Evolutionary conservation across 2,113 vertebrate genomes (phyloP).

Genomic region (Eulemur macaco): DNA sequence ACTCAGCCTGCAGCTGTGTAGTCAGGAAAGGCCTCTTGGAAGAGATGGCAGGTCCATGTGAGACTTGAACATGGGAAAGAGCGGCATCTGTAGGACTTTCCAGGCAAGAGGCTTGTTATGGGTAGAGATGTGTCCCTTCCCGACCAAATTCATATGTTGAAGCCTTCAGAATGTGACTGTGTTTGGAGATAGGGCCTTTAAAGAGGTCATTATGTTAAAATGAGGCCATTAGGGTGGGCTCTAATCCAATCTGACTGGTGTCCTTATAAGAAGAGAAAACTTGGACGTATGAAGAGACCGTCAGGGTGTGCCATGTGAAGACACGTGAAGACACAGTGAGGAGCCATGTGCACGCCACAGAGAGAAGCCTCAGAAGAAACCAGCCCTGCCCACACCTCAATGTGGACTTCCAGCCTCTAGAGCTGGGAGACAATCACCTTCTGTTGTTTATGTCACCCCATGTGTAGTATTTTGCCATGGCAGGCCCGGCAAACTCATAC

Average conservation of each 20-base stretch:
- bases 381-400: not conserved
- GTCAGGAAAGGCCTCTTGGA: not conserved
- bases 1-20: not conserved
- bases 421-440: not conserved
- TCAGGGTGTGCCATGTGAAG: fast-evolving
- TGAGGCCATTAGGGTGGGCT: not conserved
- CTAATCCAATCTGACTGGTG: not conserved
- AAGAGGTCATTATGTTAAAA: not conserved
- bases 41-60: not conserved
- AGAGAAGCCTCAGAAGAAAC: not conserved
- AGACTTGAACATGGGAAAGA: not conserved
- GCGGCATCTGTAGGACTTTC: not conserved
- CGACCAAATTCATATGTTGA: not conserved
- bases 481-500: not conserved
- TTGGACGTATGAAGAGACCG: not conserved
- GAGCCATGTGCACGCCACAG: not conserved
- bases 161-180: not conserved
- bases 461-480: not conserved
- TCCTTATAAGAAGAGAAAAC: not conserved
- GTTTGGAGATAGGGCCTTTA: not conserved
- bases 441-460: not conserved
- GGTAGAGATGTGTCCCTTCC: not conserved
- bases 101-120: not conserved
- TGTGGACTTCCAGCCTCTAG: not conserved
- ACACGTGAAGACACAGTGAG: fast-evolving